phyloP scores from a whole-genome alignment of 2,888 invertebrate genomes.

The Polydrusus pterygomalis region DNA sequence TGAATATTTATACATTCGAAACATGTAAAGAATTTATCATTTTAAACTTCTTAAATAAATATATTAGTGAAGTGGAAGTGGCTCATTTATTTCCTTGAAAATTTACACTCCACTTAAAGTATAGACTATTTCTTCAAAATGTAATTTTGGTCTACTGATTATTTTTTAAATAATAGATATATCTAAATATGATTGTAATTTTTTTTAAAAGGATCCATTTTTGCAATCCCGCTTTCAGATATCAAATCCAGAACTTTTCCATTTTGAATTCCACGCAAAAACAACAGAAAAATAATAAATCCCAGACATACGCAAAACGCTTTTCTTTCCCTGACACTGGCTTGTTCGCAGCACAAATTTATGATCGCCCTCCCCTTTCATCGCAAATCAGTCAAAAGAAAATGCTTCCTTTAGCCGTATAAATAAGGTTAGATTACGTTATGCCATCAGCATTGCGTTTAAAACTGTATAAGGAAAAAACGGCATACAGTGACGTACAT shows the following conservation, averaged over 20 bases:
- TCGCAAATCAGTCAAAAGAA: slow-evolving; percentile 53
- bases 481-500: slow-evolving; percentile 23
- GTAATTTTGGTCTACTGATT: too few species aligned
- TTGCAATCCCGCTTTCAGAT: slow-evolving; percentile 4
- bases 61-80: too few species aligned
- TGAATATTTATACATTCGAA: too few species aligned
- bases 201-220: slow-evolving; percentile 2
- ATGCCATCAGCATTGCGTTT: slow-evolving; percentile 27
- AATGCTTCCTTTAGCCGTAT: slow-evolving; percentile 47
- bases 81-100: too few species aligned
- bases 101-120: too few species aligned
- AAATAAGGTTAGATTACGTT: slow-evolving; percentile 50
- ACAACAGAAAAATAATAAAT: slow-evolving; percentile 45
- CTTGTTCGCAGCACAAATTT: slow-evolving; percentile 48
- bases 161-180: background rate
- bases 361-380: slow-evolving; percentile 47
- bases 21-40: too few species aligned
- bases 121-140: too few species aligned
- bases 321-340: slow-evolving; percentile 46
- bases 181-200: background rate
- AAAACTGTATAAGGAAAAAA: slow-evolving; percentile 29
- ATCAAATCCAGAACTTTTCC: slow-evolving; percentile 29
- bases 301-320: slow-evolving; percentile 48
- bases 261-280: slow-evolving; percentile 27
- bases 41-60: too few species aligned